Percentiles rank a stretch among this genome's conserved stretches.
Evolutionary conservation across 2,888 invertebrate species (phyloP).

Genomic region (Lasius platythorax): DNA sequence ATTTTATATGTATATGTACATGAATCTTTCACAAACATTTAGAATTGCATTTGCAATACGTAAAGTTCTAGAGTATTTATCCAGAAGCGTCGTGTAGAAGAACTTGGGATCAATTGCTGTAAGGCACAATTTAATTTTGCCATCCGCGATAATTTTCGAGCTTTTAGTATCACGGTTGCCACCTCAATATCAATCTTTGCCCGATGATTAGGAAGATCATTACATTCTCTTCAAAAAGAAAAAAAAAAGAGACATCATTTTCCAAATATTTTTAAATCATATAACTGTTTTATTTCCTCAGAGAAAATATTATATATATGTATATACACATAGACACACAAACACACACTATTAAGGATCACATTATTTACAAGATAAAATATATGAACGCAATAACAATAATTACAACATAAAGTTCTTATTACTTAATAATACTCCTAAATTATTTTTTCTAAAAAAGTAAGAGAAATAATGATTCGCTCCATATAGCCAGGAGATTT

Average conservation of each 20-base stretch:
- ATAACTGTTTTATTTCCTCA: not conserved
- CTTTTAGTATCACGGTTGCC: not conserved
- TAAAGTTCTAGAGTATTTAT: not conserved
- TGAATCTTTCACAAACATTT: not conserved
- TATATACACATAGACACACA: too few relatives aligned
- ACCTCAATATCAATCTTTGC: not conserved
- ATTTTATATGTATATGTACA: constrained; percentile 24
- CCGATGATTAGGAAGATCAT: not conserved
- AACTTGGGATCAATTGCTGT: not conserved
- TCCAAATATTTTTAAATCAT: not conserved
- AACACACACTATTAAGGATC: not conserved
- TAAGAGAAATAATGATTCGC: not conserved
- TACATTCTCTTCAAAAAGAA: not conserved
- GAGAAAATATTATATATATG: not conserved
- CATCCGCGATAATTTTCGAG: not conserved
- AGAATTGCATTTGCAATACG: not conserved
- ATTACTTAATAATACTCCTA: not conserved
- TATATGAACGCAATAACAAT: not conserved
- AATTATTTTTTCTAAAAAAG: not conserved
- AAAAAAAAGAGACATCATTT: not conserved
- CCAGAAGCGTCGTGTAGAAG: not conserved
- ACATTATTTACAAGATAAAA: constrained; percentile 5
- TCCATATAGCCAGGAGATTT: not conserved
- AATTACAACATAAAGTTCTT: constrained; percentile 4
- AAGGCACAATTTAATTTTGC: not conserved